Evolutionary conservation across 2,797 vertebrate species (phyloP), one percentile per base, ranked within the genome.

Genomic region (Linurgus olivaceus): DNA sequence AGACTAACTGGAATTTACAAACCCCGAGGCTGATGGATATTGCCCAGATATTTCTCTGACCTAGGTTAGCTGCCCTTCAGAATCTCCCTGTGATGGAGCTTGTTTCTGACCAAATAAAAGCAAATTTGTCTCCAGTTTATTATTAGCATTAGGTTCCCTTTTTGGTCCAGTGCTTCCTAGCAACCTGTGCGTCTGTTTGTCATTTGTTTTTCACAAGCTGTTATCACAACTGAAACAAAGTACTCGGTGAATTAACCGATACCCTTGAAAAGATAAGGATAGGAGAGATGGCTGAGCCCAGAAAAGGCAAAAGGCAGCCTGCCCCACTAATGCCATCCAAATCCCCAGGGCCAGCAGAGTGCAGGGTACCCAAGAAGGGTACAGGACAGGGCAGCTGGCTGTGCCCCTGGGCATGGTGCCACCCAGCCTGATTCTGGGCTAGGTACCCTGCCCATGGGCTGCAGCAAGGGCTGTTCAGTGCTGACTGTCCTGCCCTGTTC

Each of bases 101-200:
- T 77, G 54, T 40, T 70, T 79, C 79, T 77, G 58, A 76, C 88
- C 81, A 90, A 89, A 90, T 71, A 91, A 94, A 96, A 95, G 42
- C 47, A 84, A 92, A 57, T 88, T 94, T 91, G 29, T 92, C 67
- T 91, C 61, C 54, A 72, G 92, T 97, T 95, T 97, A 97, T 98
- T 97, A 96, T 97, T 97, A 97, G 96, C 87, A 92, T 29, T 7
- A 95, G 78, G 63, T 35, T 58, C 61, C 58, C 68, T 92, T 95
- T 88, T 72, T 58, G 50, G 63, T 85, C 52, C 79, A 74, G 13
- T 85, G 95, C 96, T 93, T 97, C 97, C 96, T 97, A 97, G 97
- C 97, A 98, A 98, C 97, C 80, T 90, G 55, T 95, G 75, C 88
- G 50, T 96, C 92, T 97, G 93, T 92, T 95, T 97, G 94, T 74